Base-by-base conservation (phyloP, 23 tunicate species). In the Styela plicata region DNA sequence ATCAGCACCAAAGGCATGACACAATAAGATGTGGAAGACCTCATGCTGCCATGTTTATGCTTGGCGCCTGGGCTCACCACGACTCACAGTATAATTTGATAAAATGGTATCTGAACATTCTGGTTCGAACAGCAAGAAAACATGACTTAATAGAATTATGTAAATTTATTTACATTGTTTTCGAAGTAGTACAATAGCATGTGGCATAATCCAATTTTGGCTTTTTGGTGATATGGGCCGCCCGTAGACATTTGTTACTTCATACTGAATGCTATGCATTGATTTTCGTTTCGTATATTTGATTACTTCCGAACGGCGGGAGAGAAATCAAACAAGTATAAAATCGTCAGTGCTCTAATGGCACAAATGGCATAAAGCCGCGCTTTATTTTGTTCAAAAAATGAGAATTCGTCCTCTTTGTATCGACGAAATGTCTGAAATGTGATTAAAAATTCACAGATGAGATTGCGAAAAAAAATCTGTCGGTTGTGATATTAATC, bases 31-130 rank as follows among this genome's bases (percentile, higher is more conserved):
- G 30, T 5, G 13, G 3, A 57, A 24, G 66, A 24, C 24, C 64
- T 37, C 81, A 76, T 53, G 81, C 81, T 76, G 81, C 37, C 53
- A 36, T 76, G 65, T 76, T 76, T 76, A 76, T 76, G 81, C 81
- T 25, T 76, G 81, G 81, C 81, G 81, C 64, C 81, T 26, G 22
- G 33, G 22, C 53, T 34, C 77, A 34, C 77, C 34, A 34, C 32
- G 77, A 71, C 34, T 71, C 77, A 32, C 5, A 71, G 36, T 18
- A 29, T 71, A 71, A 71, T 71, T 71, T 71, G 77, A 71, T 71
- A 71, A 71, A 71, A 28, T 66, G 17, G 77, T 27, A 71, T 28
- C 32, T 28, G 36, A 71, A 71, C 77, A 33, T 71, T 71, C 31
- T 71, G 57, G 57, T 71, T 71, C 36, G 17, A 34, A 71, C 81